Evolutionary conservation across 2,888 invertebrate genomes (phyloP), one percentile per base, ranked within the genome.

Genomic region (Caenorhabditis afra): DNA sequence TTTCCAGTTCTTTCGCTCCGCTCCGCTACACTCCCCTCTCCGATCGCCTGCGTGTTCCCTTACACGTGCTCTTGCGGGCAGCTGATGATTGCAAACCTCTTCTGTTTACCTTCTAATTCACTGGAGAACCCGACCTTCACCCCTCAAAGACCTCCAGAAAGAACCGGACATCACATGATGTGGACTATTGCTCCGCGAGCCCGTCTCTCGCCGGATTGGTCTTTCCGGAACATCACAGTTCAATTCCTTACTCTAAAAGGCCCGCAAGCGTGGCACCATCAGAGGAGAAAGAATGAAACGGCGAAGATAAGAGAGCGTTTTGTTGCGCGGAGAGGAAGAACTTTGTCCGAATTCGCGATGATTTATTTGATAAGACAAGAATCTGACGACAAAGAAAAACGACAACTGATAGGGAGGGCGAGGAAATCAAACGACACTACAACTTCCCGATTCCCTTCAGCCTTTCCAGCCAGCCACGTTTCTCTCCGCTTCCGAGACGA

Each of bases 391-490:
- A 39, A 52, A 1, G 11, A 39, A 11, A 29, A 29, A 29, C 29
- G 29, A 29, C 29, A 29, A 29, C 7, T 44, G 62, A 62, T 61
- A 57, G 55, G 18, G 35, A 52, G 23, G 2, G 44, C n/a, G 22
- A 53, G 22, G 20, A 20, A 53, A 71, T 57, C 64, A 64, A 49
- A 71, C 49, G 62, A 49, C 55, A 71, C 64, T 76, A 68, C 45
- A 52, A 37, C 45, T 67, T 73, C 44, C 59, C 67, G 45, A 81
- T 81, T 65, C 73, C 76, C 67, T 78, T 81, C 39, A 81, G 47
- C 47, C 74, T 47, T 45, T 81, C 81, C 45, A 81, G 55, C 81
- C 81, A 81, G 14, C 66, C 67, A 37, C 62, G 53, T 20, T 79
- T 79, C 49, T 81, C 76, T 35, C 55, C 45, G 55, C 37, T 55